Conservation (phyloP, 2,888 invertebrate genomes). For the Nycteola revayana region DNA sequence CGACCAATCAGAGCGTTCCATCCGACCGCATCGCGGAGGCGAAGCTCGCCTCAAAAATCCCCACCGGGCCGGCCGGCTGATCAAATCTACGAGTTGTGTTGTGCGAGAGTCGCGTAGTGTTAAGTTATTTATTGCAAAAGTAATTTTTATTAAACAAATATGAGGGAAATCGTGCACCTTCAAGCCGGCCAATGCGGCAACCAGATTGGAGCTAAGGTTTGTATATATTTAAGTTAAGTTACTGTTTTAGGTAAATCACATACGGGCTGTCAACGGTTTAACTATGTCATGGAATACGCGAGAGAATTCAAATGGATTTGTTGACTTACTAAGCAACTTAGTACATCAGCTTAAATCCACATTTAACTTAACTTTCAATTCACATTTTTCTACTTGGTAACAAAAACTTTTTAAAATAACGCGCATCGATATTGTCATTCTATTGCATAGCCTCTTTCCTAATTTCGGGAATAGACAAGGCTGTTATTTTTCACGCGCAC, state of each 20-base stretch:
- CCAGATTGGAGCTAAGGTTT: conserved; percentile 87
- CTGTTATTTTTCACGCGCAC: conserved; percentile 45
- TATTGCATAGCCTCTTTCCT: conserved; percentile 55
- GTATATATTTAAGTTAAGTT: conserved; percentile 18
- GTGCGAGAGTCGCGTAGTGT: conserved; percentile 74
- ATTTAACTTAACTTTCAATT: no score
- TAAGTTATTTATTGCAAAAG: conserved; percentile 66
- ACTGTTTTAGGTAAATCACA: conserved; percentile 7
- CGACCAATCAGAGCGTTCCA: conserved; percentile 57
- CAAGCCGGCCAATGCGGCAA: conserved; percentile 93
- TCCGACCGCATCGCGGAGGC: conserved; percentile 67
- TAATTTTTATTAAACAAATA: conserved; percentile 68
- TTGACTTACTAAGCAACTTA: not conserved
- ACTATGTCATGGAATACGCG: conserved; percentile 14
- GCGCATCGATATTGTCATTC: conserved; percentile 23
- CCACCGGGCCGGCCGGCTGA: conserved; percentile 51
- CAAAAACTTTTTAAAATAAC: conserved; percentile 15
- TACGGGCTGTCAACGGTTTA: conserved; percentile 25
- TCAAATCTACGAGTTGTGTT: conserved; percentile 73
- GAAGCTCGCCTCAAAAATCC: conserved; percentile 73
- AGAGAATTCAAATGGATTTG: conserved; percentile 15
- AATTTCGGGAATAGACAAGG: conserved; percentile 38
- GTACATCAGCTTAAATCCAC: not conserved
- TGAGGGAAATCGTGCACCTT: conserved; percentile 93
- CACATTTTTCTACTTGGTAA: not conserved